Evolutionary conservation across 2,113 vertebrate genomes (phyloP), one percentile per base, ranked within the genome.

Genomic region (Serilophus lunatus): DNA sequence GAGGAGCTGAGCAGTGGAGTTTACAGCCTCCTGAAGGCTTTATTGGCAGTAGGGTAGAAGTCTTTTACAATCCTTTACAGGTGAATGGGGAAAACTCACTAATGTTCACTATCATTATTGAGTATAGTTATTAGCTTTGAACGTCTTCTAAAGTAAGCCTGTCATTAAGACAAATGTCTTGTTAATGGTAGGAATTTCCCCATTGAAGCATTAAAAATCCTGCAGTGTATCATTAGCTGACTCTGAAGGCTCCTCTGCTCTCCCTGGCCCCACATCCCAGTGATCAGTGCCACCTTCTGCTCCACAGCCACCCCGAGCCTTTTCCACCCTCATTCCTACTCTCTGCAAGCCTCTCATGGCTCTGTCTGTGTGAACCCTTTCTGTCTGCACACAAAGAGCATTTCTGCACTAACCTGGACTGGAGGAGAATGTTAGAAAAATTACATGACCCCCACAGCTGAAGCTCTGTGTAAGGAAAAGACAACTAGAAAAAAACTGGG

Each of bases 161-260:
- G 95, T 88, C 94, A 92, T 92, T 95, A 93, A 90, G 94, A 96
- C 28, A 18, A 93, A 97, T 40, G 56, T 77, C 90, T 91, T 26
- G 64, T 93, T 96, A 97, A 96, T 94, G 85, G 82, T 11, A 88
- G 79, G 90, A 93, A 95, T 90, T 90, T 97, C 94, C 96, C 96
- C 96, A 44, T 40, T 92, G 95, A 83, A 93, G 92, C 79, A 95
- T 94, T 94, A 90, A 90, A 95, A 95, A 36, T 65, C 51, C 80
- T 68, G 91, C 72, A 91, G 85, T 57, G 90, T 78, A 94, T 38
- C 74, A 23, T 82, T 47, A 82, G 63, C 78, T 72, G 47, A 50
- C 63, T 92, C 3, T 3, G 63, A 88, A 75, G 75, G 77, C 40
- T 71, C 35, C 49, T 75, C 61, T 0, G 9, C 23, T 35, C 17